Base-by-base conservation (phyloP, 1,140 invertebrate genomes). In the Cydia pomonella region DNA sequence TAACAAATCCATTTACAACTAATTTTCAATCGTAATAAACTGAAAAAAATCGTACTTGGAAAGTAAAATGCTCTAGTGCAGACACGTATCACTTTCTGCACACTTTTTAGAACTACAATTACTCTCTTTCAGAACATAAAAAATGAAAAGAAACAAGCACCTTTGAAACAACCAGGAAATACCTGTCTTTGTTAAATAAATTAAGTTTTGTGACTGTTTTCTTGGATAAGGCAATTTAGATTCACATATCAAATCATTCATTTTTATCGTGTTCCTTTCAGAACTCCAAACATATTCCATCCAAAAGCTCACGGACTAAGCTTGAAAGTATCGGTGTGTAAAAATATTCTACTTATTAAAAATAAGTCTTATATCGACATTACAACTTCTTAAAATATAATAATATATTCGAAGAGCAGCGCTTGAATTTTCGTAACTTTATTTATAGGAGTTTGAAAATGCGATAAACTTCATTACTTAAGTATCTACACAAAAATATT, bases 261-360 rank as follows among this genome's bases (percentile, higher is more conserved):
- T 16, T 16, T 3, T 3, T 16, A 16, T 47, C 16, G 44, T 47
- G 13, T 47, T 4, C 12, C 13, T 16, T 47, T 47, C 12, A 16
- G 44, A 47, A 47, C 41, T 13, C 13, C 44, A 47, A 47, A 16
- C 13, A 44, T 13, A 44, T 44, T 33, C 6, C 33, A 38, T 29
- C 29, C 6, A 29, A 29, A 5, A 29, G 29, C 29, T 29, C 38
- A 10, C 5, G 2, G 38, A 41, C 38, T 47, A 59, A 23, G 18
- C 18, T 50, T n/a, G n/a, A 59, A 59, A 21, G 6, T 6, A 59
- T 23, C 2, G 16, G 9, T 41, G 29, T 69, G 64, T 69, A 69
- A 69, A 69, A 29, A 33, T 66, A 66, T 69, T 33, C 41, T 10
- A 18, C 64, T 69, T 69, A 69, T 38, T 38, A 69, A 69, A 69